Conservation (phyloP, 2,113 vertebrate genomes). For the Pelobates fuscus region DNA sequence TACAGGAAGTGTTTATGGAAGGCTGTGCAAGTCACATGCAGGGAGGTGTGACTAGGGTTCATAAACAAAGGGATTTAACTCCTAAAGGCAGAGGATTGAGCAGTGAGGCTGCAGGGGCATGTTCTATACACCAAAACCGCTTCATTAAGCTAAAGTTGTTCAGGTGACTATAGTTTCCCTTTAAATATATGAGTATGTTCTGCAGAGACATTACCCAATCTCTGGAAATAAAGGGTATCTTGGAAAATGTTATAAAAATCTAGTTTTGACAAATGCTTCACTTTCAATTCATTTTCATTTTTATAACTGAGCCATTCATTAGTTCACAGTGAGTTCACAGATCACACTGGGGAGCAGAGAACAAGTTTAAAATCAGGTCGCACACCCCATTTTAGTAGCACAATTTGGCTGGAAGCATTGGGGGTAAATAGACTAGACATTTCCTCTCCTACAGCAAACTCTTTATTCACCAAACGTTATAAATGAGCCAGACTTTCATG, state of each 20-base stretch:
- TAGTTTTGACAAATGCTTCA: neutral
- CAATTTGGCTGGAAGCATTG: neutral
- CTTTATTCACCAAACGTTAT: neutral
- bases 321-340: neutral
- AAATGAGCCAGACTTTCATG: neutral
- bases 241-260: neutral
- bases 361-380: neutral
- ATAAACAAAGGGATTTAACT: too few species aligned
- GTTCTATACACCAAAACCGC: too few species aligned
- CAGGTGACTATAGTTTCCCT: too few species aligned
- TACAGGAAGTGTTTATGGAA: too few species aligned
- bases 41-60: too few species aligned
- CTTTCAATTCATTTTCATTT: neutral
- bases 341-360: neutral
- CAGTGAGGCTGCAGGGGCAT: too few species aligned
- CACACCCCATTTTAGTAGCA: neutral
- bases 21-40: too few species aligned
- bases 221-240: neutral
- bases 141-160: too few species aligned
- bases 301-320: slow-evolving; percentile 8
- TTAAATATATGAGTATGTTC: too few species aligned
- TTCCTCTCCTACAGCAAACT: neutral
- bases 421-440: neutral
- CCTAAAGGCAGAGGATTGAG: too few species aligned
- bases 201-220: slow-evolving; percentile 15